Base-by-base conservation (phyloP, 1,140 invertebrate species). In the Asobara japonica region DNA sequence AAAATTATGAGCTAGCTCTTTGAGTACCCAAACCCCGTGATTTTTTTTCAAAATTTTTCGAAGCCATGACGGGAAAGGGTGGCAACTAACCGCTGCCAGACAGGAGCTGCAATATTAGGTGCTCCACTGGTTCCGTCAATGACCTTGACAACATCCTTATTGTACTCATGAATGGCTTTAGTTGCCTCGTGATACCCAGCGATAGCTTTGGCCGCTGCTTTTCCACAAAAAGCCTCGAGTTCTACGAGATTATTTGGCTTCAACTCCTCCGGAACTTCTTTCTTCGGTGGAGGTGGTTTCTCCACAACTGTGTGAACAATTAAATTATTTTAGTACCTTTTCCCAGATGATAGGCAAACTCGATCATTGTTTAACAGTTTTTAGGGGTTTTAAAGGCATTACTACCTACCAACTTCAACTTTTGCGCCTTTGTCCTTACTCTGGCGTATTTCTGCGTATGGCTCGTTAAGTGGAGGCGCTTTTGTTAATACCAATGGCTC, bases 141-240 rank as follows among this genome's bases (percentile, higher is more conserved):
- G 3, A 92, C 84, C 20, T 87, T 83, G 16, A 91, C 86, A 3
- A 93, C 89, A 71, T 93, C 88, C n/a, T 84, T 79, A 75, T 90
- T 91, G 66, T 90, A 91, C 62, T 89, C 89, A 74, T 88, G 86
- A 31, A 91, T 77, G 25, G 90, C 87, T 66, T 76, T 80, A 13
- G 89, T 80, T 7, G 91, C 91, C 65, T 87, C 81, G 16, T 89
- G 86, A 76, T 90, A 92, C 65, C 89, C 87, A 65, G 87, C 80
- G 1, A 92, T 87, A 0, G 91, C 90, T 71, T 88, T 84, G 22
- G 86, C 75, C 0, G 90, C 90, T 2, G 87, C 79, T 65, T 89
- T 75, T 31, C 88, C 88, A 16, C 90, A 89, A 69, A 85, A 84
- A 68, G 84, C 87, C 81, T 92, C 90, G 13, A 92, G 77, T 31